Evolutionary conservation across 2,797 vertebrate species (phyloP).

Genomic region (Euphonia xanthogaster): DNA sequence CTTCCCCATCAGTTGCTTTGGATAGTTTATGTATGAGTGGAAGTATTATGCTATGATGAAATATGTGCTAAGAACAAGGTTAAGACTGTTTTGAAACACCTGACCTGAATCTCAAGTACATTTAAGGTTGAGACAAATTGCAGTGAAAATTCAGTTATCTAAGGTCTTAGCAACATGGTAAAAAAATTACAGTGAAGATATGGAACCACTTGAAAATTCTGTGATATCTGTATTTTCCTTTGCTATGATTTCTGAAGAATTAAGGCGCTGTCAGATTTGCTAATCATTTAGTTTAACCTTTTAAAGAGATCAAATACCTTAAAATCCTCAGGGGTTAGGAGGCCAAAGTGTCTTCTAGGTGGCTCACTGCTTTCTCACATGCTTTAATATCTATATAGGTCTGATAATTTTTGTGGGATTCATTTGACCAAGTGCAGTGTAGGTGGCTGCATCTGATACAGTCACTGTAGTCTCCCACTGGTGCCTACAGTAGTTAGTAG

Average conservation of each 20-base stretch:
- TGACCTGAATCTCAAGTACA: not conserved
- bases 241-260: not conserved
- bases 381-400: not conserved
- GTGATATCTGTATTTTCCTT: not conserved
- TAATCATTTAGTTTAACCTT: not conserved
- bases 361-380: not conserved
- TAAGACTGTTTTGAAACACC: not conserved
- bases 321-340: not conserved
- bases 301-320: not conserved
- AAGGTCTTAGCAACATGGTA: not conserved
- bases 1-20: not conserved
- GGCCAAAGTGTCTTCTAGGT: not conserved
- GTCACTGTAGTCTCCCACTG: not conserved
- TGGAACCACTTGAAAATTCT: not conserved
- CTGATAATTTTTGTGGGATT: not conserved
- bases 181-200: not conserved
- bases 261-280: not conserved
- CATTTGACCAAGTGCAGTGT: not conserved
- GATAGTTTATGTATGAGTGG: not conserved
- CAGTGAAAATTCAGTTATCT: not conserved
- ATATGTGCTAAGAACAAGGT: not conserved
- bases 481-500: not conserved
- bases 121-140: not conserved
- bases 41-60: not conserved
- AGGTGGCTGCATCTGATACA: slow-evolving; percentile 35